phyloP scores from a whole-genome alignment of 2,888 invertebrate species.

The Fragum fragum region DNA sequence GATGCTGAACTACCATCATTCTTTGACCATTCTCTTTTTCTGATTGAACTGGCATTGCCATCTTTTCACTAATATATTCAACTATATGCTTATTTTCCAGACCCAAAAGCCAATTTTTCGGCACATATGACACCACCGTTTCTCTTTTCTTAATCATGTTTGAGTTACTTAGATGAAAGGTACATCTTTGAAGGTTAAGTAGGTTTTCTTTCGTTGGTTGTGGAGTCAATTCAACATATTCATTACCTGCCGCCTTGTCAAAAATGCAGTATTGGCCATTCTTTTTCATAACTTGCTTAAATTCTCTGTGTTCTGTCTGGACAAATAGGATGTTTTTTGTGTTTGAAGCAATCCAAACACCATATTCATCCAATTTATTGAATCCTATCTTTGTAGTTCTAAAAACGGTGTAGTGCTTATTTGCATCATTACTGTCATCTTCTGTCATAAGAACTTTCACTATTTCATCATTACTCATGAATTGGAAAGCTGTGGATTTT shows the following conservation, averaged over 20 bases:
- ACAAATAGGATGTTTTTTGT: neutral
- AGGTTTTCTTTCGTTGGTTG: neutral
- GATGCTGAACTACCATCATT: neutral
- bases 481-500: neutral
- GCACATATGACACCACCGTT: neutral
- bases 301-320: neutral
- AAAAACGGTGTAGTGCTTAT: neutral
- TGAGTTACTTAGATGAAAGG: neutral
- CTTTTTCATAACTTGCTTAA: neutral
- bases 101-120: neutral
- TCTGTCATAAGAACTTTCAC: neutral
- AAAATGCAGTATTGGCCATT: neutral
- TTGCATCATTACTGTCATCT: neutral
- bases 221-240: neutral
- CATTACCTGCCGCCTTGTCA: neutral
- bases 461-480: neutral
- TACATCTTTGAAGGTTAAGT: constrained; percentile 7
- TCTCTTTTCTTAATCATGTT: neutral
- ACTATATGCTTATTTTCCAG: neutral
- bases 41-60: neutral
- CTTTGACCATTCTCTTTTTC: constrained; percentile 8
- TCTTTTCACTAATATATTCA: constrained; percentile 12
- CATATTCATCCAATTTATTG: neutral
- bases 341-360: neutral
- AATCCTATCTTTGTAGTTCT: neutral